Evolutionary conservation across 1,140 invertebrate species (phyloP).

Genomic region (Palaemon carinicauda): DNA sequence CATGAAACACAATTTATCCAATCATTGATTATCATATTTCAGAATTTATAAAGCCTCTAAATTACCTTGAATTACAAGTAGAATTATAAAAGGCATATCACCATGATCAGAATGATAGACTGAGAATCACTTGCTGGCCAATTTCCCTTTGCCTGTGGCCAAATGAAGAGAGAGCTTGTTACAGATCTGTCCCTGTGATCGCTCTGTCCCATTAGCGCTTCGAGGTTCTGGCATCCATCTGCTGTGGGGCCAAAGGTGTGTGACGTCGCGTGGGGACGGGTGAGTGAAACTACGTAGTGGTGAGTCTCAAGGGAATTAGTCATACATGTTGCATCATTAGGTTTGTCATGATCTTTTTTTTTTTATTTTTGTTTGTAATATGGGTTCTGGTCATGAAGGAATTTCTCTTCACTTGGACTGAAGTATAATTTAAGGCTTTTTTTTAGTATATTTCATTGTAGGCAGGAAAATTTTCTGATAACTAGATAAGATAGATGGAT

Average conservation of each 20-base stretch:
- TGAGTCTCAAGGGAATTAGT: conserved; percentile 19
- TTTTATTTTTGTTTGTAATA: not conserved
- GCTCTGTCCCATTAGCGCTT: conserved; percentile 33
- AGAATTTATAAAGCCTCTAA: not conserved
- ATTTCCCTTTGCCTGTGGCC: conserved; percentile 14
- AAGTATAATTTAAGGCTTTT: no score
- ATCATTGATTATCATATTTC: not conserved
- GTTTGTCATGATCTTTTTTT: not conserved
- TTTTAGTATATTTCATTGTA: no score
- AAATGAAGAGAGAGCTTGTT: conserved; percentile 51
- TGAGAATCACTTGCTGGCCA: not conserved
- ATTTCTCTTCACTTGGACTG: not conserved
- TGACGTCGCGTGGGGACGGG: conserved; percentile 40
- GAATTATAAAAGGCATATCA: not conserved
- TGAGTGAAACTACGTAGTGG: conserved; percentile 37
- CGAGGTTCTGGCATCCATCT: conserved; percentile 31
- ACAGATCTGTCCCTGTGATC: conserved; percentile 26
- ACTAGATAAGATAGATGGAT: no score
- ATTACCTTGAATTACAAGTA: not conserved
- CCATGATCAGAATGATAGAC: conserved; percentile 28
- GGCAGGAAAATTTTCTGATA: no score
- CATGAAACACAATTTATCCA: conserved; percentile 9
- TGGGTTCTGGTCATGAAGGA: not conserved
- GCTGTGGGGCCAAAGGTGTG: conserved; percentile 45
- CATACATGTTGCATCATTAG: not conserved